Conservation (phyloP, 2,888 invertebrate genomes). For the Leptodirus hochenwartii region DNA sequence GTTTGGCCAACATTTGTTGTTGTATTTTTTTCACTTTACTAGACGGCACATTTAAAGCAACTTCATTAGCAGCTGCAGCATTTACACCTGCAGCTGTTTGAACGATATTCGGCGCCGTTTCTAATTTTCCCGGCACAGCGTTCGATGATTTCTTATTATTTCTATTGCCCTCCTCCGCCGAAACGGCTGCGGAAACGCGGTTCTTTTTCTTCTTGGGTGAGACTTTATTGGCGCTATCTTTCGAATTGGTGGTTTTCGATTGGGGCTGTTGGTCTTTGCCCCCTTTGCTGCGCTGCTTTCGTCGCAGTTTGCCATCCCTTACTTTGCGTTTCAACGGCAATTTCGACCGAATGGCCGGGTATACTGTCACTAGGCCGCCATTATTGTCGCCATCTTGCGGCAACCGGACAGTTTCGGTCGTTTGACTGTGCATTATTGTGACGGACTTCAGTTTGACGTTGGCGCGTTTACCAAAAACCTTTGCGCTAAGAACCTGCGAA, state of each 20-base stretch:
- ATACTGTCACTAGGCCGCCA: slow-evolving; percentile 53
- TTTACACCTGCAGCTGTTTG: slow-evolving; percentile 13
- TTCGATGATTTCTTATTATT: too few species aligned
- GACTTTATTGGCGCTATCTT: too few species aligned
- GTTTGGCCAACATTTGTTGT: slow-evolving; percentile 22
- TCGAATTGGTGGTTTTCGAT: slow-evolving; percentile 3
- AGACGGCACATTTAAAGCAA: slow-evolving; percentile 23
- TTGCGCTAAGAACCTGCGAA: slow-evolving; percentile 57
- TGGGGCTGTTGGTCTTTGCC: slow-evolving; percentile 18
- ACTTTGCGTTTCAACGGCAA: slow-evolving; percentile 77
- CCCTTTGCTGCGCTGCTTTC: slow-evolving; percentile 14
- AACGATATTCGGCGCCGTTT: too few species aligned
- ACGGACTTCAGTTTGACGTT: slow-evolving; percentile 70
- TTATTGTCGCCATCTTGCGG: slow-evolving; percentile 46
- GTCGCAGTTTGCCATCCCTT: slow-evolving; percentile 20
- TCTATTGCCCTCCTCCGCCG: slow-evolving; percentile 37
- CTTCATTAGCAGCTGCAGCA: slow-evolving; percentile 21
- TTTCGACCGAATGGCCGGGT: slow-evolving; percentile 67
- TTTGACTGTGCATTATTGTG: slow-evolving; percentile 78
- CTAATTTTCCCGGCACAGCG: too few species aligned
- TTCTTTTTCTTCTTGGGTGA: slow-evolving; percentile 28
- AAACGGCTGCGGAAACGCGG: slow-evolving; percentile 26
- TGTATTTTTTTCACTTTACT: slow-evolving; percentile 27
- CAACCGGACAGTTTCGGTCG: slow-evolving; percentile 72
- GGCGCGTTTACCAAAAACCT: slow-evolving; percentile 59